Evolutionary conservation across 2,888 invertebrate species (phyloP).

Genomic region (Ryuthela nishihirai): DNA sequence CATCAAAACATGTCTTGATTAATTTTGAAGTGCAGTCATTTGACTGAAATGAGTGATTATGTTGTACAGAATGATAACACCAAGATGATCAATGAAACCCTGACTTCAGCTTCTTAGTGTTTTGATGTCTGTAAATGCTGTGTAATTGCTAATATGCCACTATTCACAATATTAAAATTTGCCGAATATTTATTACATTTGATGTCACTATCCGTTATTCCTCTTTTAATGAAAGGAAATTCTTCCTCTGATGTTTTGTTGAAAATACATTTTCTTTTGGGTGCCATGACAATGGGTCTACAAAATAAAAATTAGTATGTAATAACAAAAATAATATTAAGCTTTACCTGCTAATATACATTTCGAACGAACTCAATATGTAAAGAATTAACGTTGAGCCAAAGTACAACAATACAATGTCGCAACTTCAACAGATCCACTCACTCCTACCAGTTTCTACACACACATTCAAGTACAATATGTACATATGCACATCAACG

Average conservation of each 20-base stretch:
- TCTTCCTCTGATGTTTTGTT: background rate
- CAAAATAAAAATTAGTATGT: slow-evolving; percentile 3
- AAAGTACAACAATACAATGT: background rate
- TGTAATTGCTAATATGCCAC: background rate
- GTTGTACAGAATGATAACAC: slow-evolving; percentile 1
- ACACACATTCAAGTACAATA: no score
- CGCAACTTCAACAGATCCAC: background rate
- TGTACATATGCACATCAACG: no score
- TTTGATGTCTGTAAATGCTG: background rate
- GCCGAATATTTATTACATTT: background rate
- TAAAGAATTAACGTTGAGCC: slow-evolving; percentile 1
- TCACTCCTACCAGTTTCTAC: background rate
- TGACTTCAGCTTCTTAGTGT: background rate
- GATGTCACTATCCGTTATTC: background rate
- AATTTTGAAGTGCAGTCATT: slow-evolving; percentile 1
- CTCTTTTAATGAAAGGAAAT: background rate
- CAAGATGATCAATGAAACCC: background rate
- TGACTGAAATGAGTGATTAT: slow-evolving; percentile 1
- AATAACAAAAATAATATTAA: slow-evolving; percentile 1
- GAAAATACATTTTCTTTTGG: background rate
- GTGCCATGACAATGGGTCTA: background rate
- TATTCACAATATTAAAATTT: background rate
- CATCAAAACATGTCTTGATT: background rate
- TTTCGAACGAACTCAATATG: background rate
- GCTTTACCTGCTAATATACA: background rate